A percentile compares a stretch with the other conserved stretches of the same genome.
phyloP scores from a whole-genome alignment of 2,888 invertebrate species.

The Psylliodes chrysocephalus region DNA sequence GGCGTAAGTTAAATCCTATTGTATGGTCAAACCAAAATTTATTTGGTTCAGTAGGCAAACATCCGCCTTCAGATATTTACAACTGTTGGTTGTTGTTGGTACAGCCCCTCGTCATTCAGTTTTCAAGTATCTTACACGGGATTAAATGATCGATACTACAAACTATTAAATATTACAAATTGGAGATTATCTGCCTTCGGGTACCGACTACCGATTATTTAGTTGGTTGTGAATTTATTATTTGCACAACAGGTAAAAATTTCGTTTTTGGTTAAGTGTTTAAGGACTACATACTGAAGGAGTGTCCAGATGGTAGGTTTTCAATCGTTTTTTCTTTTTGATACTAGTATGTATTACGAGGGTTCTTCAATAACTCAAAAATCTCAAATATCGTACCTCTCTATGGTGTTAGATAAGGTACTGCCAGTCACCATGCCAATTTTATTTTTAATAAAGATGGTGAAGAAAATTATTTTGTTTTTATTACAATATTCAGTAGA shows the following conservation, averaged over 20 bases:
- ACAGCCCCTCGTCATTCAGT: constrained; percentile 43
- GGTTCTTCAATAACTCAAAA: no score
- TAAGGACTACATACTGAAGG: neutral
- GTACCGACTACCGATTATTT: neutral
- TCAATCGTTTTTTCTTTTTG: no score
- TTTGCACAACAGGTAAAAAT: constrained; percentile 27
- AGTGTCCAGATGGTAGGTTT: neutral
- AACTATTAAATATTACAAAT: constrained; percentile 38
- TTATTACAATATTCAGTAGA: no score
- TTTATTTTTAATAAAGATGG: no score
- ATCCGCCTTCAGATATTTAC: constrained; percentile 54
- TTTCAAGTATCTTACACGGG: constrained; percentile 45
- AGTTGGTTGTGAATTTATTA: constrained; percentile 21
- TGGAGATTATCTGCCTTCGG: constrained; percentile 27
- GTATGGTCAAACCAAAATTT: constrained; percentile 48
- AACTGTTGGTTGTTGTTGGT: constrained; percentile 42
- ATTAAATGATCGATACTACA: constrained; percentile 33
- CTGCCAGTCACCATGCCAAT: no score
- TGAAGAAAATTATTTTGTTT: no score
- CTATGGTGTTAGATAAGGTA: no score
- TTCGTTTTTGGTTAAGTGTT: constrained; percentile 20
- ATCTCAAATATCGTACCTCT: no score
- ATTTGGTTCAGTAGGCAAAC: constrained; percentile 54
- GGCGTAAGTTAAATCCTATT: constrained; percentile 50
- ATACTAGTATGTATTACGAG: no score